Percentiles rank a stretch among this genome's conserved stretches.
phyloP scores from a whole-genome alignment of 2,797 vertebrate genomes.

The Gallinago stenura region DNA sequence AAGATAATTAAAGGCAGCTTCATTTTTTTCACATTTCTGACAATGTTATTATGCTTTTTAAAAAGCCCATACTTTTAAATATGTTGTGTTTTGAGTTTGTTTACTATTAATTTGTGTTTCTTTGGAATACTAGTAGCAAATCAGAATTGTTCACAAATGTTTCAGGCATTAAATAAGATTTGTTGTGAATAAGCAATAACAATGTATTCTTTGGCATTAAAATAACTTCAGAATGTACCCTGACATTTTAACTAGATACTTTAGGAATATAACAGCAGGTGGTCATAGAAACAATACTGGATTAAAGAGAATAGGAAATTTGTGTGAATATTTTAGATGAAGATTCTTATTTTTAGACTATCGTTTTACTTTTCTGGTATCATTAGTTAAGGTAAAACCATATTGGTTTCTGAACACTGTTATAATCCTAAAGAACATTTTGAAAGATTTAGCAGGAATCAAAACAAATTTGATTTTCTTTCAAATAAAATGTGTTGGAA shows the following conservation, averaged over 20 bases:
- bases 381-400: constrained; percentile 8
- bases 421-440: neutral
- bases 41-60: neutral
- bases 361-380: neutral
- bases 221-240: constrained; percentile 12
- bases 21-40: neutral
- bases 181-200: neutral
- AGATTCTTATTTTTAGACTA: constrained; percentile 13
- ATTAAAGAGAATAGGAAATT: neutral
- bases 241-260: neutral
- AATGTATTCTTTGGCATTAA: constrained; percentile 5
- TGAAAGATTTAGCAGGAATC: neutral
- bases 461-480: neutral
- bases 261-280: neutral
- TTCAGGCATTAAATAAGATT: neutral
- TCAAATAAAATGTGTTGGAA: neutral
- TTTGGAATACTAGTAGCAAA: neutral
- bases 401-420: neutral
- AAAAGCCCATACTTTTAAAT: neutral
- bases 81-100: neutral
- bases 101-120: neutral
- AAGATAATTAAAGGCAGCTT: neutral
- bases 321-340: constrained; percentile 1
- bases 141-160: neutral
- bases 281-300: constrained; percentile 22